These are phyloP conservation scores for Patella ulyssiponensis DNA, from an alignment of 2,888 invertebrate species.

Conservation along the genomic window DNA sequence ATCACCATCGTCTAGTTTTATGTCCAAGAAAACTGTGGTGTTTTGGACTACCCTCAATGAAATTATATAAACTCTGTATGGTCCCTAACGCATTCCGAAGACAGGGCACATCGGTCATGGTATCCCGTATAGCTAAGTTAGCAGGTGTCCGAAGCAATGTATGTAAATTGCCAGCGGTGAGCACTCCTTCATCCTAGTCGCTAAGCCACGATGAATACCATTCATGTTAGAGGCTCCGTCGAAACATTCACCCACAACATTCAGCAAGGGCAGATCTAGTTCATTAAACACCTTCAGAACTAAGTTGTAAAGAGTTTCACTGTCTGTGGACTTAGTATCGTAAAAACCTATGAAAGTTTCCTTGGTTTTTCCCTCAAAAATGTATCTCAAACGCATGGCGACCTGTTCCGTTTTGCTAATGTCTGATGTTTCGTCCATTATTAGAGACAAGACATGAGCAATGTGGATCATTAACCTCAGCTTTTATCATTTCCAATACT, in stretches of 20 bases:
- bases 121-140: not conserved
- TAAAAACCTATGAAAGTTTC: conserved; percentile 3
- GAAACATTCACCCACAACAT: conserved; percentile 8
- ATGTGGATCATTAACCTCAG: not conserved
- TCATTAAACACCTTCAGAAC: not conserved
- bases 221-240: conserved; percentile 10
- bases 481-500: not conserved
- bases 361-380: not conserved
- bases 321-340: not conserved
- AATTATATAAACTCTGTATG: not conserved
- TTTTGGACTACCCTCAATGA: not conserved
- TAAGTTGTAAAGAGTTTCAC: not conserved
- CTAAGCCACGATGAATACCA: not conserved
- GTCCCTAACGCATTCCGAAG: conserved; percentile 1
- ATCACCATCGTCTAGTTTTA: not conserved
- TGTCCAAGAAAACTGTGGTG: conserved; percentile 5
- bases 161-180: not conserved
- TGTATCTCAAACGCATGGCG: not conserved
- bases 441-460: not conserved
- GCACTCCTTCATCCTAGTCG: conserved; percentile 6
- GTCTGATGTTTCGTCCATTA: conserved; percentile 7
- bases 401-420: conserved; percentile 6
- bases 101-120: not conserved
- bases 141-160: not conserved
- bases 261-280: not conserved